These are phyloP conservation scores for Sarcophaga rosellei DNA, from an alignment of 2,888 invertebrate genomes.

Conservation along the genomic window DNA sequence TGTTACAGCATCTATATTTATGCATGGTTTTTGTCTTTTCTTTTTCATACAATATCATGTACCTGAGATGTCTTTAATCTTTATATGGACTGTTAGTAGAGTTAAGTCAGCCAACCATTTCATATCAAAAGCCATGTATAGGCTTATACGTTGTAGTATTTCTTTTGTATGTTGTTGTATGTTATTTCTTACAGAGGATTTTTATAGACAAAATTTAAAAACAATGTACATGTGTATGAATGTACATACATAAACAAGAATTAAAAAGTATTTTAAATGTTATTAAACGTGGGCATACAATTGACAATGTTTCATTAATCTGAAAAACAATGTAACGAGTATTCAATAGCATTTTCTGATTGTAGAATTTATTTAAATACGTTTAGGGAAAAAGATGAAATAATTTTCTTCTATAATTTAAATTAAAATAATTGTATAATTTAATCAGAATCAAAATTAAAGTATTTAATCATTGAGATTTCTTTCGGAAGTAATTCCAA, in stretches of 20 bases:
- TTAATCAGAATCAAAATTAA: no score
- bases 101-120: slow-evolving; percentile 31
- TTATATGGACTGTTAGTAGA: slow-evolving; percentile 4
- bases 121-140: neutral
- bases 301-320: neutral
- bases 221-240: neutral
- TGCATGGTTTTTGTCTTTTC: neutral
- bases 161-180: neutral
- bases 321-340: no score
- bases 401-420: no score
- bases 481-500: no score
- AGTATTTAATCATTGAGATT: no score
- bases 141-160: neutral
- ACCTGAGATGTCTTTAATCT: neutral
- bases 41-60: neutral
- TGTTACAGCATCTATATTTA: slow-evolving; percentile 46
- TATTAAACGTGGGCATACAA: slow-evolving; percentile 22
- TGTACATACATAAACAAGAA: slow-evolving; percentile 6
- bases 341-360: no score
- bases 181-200: slow-evolving; percentile 11
- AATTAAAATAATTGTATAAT: no score
- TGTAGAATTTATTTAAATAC: no score
- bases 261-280: slow-evolving; percentile 12
- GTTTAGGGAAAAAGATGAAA: no score
- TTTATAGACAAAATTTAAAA: slow-evolving; percentile 19